A percentile compares a stretch with the other conserved stretches of the same genome.
These are phyloP conservation scores for Silurus lanzhouensis DNA, from an alignment of 2,797 vertebrate genomes.

Conservation along the genomic window DNA sequence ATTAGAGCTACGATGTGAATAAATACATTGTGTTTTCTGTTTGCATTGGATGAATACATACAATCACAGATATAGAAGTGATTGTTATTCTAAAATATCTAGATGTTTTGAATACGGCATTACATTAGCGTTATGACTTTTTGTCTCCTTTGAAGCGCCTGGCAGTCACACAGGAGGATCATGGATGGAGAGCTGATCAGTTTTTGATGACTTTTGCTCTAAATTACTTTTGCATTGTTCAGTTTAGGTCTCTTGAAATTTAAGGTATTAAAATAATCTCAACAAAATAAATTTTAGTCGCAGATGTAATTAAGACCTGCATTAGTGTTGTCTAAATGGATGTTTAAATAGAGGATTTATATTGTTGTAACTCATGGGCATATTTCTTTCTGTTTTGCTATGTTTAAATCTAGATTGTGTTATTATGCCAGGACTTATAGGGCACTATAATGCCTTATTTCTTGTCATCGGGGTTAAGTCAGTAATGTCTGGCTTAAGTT, in stretches of 20 bases:
- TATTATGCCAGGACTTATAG: conserved; percentile 16
- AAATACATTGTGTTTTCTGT: not conserved
- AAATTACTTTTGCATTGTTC: too few species aligned
- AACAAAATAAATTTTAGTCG: not conserved
- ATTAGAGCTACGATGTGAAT: not conserved
- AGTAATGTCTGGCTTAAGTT: conserved; percentile 50
- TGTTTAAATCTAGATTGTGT: not conserved
- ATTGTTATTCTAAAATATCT: not conserved
- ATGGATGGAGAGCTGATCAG: not conserved
- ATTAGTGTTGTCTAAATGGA: not conserved
- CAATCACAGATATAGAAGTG: not conserved
- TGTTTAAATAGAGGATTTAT: not conserved
- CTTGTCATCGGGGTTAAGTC: conserved; percentile 17
- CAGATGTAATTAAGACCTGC: not conserved
- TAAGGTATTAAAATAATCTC: not conserved
- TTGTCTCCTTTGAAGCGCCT: not conserved
- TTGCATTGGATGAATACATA: not conserved
- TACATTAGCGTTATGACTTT: not conserved
- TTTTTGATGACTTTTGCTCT: too few species aligned
- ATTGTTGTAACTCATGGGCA: not conserved
- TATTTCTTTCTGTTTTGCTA: not conserved
- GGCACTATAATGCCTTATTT: conserved; percentile 23
- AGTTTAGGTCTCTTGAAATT: not conserved
- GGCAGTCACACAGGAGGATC: not conserved
- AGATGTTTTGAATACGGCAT: not conserved